Evolutionary conservation across 2,797 vertebrate genomes (phyloP).

Genomic region (Leuciscus waleckii): DNA sequence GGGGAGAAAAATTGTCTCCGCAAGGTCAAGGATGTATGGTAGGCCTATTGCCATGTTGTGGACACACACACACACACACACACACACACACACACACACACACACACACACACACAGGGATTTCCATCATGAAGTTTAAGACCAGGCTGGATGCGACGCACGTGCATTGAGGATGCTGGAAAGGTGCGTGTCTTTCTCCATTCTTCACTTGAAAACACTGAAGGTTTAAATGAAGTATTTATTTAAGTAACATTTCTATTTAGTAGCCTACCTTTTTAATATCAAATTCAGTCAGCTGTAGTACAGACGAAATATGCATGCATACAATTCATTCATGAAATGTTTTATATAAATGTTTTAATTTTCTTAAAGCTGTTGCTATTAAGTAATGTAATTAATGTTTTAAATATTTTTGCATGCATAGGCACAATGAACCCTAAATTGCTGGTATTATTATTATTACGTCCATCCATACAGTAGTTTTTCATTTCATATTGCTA

Average conservation of each 20-base stretch:
- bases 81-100: too few species aligned
- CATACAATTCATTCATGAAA: background rate
- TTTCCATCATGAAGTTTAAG: background rate
- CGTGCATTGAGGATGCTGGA: conserved; percentile 2
- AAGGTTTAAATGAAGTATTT: background rate
- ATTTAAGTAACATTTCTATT: background rate
- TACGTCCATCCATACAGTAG: background rate
- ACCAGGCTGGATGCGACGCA: conserved; percentile 13
- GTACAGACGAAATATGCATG: background rate
- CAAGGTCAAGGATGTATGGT: background rate
- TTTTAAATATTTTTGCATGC: too few species aligned
- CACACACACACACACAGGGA: background rate
- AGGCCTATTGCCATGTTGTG: background rate
- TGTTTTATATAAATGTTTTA: background rate
- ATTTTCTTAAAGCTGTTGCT: background rate
- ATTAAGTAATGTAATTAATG: background rate
- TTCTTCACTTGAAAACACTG: background rate
- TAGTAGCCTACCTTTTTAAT: background rate
- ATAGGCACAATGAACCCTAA: background rate
- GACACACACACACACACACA: background rate
- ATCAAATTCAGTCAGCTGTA: background rate
- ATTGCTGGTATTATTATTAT: background rate
- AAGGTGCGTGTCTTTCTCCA: conserved; percentile 28
- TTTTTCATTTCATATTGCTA: background rate
- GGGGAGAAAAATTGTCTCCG: background rate